These are phyloP conservation scores for Emys orbicularis DNA, from an alignment of 2,797 vertebrate genomes.

Conservation along the genomic window DNA sequence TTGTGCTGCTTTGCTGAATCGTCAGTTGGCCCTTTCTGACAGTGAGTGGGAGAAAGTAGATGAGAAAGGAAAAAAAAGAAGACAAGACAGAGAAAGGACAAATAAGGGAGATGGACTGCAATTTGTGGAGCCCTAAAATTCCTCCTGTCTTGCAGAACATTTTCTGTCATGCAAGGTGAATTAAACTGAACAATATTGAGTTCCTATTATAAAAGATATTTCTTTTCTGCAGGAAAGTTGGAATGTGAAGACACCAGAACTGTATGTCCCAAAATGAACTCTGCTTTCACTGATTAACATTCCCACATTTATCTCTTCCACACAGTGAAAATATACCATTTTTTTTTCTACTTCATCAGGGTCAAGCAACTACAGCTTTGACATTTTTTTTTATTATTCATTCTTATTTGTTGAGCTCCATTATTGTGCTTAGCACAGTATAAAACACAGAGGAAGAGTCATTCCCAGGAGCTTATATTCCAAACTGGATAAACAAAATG, in stretches of 20 bases:
- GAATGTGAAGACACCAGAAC: not conserved
- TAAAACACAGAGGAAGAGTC: not conserved
- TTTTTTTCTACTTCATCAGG: not conserved
- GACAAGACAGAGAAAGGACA: not conserved
- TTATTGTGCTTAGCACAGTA: not conserved
- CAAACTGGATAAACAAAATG: not conserved
- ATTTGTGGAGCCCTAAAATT: not conserved
- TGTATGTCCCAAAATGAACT: not conserved
- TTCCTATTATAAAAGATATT: not conserved
- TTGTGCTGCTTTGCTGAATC: not conserved
- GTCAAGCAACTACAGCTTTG: not conserved
- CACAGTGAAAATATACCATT: not conserved
- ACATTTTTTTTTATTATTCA: not conserved
- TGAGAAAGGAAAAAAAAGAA: accelerated
- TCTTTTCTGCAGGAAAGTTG: not conserved
- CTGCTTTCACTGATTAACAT: not conserved
- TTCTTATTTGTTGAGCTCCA: not conserved
- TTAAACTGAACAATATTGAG: not conserved
- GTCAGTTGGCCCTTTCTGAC: not conserved
- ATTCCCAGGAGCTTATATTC: not conserved
- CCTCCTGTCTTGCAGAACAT: not conserved
- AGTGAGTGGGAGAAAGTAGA: not conserved
- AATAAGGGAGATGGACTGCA: not conserved
- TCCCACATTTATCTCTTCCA: not conserved
- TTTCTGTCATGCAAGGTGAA: not conserved